phyloP scores from a whole-genome alignment of 2,113 vertebrate genomes.

The Thryonomys swinderianus region DNA sequence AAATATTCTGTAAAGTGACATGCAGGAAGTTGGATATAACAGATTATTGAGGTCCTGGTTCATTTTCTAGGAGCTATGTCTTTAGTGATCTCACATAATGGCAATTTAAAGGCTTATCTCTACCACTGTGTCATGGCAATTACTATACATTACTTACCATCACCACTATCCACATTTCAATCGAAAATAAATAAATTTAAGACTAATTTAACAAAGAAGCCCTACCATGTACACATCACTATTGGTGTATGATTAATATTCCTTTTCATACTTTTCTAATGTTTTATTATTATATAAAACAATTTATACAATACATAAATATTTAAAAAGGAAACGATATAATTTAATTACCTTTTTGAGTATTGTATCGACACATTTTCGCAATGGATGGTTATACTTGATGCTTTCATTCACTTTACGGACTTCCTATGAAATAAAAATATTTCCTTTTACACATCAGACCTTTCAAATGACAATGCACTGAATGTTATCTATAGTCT shows the following conservation, averaged over 20 bases:
- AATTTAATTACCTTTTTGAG: slow-evolving; percentile 92
- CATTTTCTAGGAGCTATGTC: neutral
- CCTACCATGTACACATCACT: neutral
- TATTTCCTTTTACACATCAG: slow-evolving; percentile 17
- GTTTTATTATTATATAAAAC: neutral
- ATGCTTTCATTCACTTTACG: slow-evolving; percentile 90
- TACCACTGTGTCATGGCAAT: neutral
- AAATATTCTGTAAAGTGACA: neutral
- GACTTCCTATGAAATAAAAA: slow-evolving; percentile 88
- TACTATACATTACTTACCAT: neutral
- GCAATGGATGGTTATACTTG: slow-evolving; percentile 91
- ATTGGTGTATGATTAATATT: slow-evolving; percentile 34
- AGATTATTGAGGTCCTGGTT: neutral
- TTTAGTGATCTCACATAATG: neutral
- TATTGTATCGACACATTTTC: slow-evolving; percentile 95
- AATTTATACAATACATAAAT: slow-evolving; percentile 20
- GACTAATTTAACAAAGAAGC: neutral
- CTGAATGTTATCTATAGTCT: neutral
- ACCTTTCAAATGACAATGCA: slow-evolving; percentile 40
- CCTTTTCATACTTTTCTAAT: slow-evolving; percentile 39
- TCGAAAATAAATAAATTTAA: slow-evolving; percentile 47
- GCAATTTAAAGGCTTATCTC: neutral
- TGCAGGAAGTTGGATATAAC: neutral
- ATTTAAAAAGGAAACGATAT: slow-evolving; percentile 27
- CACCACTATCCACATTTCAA: neutral